Evolutionary conservation across 2,113 vertebrate genomes (phyloP).

Genomic region (Cyphomyrus discorhynchus): DNA sequence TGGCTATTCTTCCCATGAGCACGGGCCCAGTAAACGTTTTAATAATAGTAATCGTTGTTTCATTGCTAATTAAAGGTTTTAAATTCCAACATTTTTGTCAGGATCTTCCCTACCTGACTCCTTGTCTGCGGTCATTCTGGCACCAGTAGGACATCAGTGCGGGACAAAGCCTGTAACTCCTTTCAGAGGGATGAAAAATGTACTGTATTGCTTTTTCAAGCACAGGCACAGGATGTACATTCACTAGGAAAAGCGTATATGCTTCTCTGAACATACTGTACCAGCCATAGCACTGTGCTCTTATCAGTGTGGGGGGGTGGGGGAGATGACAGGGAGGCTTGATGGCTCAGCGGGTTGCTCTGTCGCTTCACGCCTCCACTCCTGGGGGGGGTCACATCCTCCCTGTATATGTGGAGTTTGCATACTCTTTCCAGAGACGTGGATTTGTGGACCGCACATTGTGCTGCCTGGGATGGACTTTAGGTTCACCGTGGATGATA

Average conservation of each 20-base stretch:
- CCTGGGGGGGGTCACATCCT: neutral
- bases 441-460: neutral
- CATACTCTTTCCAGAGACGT: neutral
- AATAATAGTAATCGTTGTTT: conserved; percentile 10
- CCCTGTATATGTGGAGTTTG: neutral
- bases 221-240: neutral
- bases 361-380: neutral
- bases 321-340: neutral
- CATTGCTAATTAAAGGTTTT: conserved; percentile 20
- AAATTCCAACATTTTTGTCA: conserved; percentile 16
- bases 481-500: neutral
- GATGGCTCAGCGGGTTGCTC: neutral
- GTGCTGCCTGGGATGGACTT: neutral
- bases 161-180: neutral
- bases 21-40: conserved; percentile 24
- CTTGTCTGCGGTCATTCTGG: neutral
- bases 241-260: neutral
- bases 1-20: conserved; percentile 62
- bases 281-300: neutral
- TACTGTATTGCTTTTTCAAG: neutral
- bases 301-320: neutral
- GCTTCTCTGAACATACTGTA: neutral
- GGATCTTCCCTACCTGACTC: neutral
- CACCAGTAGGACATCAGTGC: neutral
- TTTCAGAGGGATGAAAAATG: neutral